phyloP scores from a whole-genome alignment of 2,113 vertebrate species.

The Ellobius talpinus region DNA sequence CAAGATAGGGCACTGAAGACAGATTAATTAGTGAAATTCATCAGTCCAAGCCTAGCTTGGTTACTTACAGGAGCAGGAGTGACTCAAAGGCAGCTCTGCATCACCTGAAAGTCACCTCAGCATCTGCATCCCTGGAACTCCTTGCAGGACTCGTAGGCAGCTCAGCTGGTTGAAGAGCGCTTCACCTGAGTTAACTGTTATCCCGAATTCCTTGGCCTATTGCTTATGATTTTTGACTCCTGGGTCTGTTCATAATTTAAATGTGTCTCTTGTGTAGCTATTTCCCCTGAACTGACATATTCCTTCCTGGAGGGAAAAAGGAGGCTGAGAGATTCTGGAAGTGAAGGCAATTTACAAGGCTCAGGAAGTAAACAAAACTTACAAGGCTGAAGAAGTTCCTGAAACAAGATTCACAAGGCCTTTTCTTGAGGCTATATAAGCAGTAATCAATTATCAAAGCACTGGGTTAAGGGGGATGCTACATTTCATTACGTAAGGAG shows the following conservation, averaged over 20 bases:
- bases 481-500: background rate
- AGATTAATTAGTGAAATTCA: background rate
- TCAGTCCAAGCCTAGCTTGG: background rate
- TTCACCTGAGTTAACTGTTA: background rate
- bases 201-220: background rate
- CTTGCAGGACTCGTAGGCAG: background rate
- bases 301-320: background rate
- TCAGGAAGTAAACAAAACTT: background rate
- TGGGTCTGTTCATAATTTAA: background rate
- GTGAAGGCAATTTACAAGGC: background rate
- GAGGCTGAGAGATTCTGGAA: background rate
- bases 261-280: background rate
- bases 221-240: background rate
- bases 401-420: background rate
- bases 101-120: background rate
- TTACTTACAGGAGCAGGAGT: background rate
- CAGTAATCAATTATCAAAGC: background rate
- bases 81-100: background rate
- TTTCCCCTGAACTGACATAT: background rate
- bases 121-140: background rate
- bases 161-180: background rate
- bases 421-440: background rate
- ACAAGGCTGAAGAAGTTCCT: background rate
- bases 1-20: background rate
- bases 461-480: background rate